Conservation (phyloP, 2,888 invertebrate species). For the Drosophila eohydei region DNA sequence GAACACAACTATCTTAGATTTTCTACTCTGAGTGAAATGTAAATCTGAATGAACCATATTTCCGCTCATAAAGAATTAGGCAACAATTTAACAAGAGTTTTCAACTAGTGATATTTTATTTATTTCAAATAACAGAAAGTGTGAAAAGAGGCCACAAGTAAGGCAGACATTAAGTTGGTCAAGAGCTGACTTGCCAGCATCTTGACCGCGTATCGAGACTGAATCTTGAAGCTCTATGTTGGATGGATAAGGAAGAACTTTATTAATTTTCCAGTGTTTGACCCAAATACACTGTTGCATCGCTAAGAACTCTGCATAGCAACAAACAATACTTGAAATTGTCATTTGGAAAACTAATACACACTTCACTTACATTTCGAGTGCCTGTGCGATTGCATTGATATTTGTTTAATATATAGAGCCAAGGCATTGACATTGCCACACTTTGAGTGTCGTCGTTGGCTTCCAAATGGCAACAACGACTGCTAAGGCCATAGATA, state of each 20-base stretch:
- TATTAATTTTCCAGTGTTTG: too few species aligned
- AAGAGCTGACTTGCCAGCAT: not conserved
- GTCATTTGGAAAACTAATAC: too few species aligned
- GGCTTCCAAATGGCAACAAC: not conserved
- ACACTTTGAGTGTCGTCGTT: conserved; percentile 1
- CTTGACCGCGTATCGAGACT: not conserved
- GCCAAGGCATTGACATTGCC: not conserved
- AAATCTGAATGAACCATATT: not conserved
- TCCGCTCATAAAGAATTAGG: not conserved
- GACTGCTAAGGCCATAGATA: not conserved
- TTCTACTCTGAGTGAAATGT: too few species aligned
- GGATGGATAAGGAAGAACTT: too few species aligned
- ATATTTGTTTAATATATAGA: not conserved
- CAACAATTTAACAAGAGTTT: too few species aligned
- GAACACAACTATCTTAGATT: not conserved
- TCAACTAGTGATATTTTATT: too few species aligned
- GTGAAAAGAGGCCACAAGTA: not conserved
- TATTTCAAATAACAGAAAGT: not conserved
- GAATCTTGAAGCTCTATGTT: too few species aligned
- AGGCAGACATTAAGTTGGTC: not conserved
- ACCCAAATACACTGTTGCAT: too few species aligned
- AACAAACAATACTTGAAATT: too few species aligned
- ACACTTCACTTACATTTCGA: too few species aligned
- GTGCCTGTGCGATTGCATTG: not conserved
- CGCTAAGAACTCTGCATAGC: too few species aligned